Conservation (phyloP, 2,797 vertebrate species). For the Malacoraja senta region DNA sequence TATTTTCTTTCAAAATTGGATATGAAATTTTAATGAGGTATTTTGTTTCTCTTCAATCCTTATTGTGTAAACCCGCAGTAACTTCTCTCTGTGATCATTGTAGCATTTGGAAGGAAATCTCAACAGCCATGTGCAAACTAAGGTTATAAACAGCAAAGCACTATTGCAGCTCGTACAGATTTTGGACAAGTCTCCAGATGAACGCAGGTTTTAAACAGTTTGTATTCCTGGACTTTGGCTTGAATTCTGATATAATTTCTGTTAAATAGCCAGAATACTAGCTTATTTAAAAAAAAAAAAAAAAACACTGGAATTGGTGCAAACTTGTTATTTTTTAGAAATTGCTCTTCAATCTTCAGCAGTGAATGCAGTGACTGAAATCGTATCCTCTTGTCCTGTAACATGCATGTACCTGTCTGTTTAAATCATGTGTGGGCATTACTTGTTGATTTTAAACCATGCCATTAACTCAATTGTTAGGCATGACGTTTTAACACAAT, state of each 20-base stretch:
- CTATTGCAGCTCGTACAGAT: neutral
- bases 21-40: neutral
- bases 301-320: neutral
- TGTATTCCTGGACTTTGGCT: neutral
- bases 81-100: neutral
- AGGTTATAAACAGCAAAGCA: neutral
- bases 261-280: neutral
- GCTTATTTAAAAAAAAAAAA: neutral
- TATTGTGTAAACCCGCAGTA: neutral
- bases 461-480: too few species aligned
- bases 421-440: too few species aligned
- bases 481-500: too few species aligned
- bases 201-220: neutral
- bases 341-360: too few species aligned
- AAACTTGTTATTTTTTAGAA: neutral
- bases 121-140: neutral
- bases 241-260: neutral
- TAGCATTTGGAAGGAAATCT: neutral
- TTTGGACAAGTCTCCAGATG: neutral
- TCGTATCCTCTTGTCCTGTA: too few species aligned
- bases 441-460: too few species aligned
- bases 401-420: too few species aligned
- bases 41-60: neutral
- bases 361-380: too few species aligned
- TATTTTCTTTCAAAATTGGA: neutral